phyloP scores from a whole-genome alignment of 23 tunicate genomes.

The Aplidium turbinatum region DNA sequence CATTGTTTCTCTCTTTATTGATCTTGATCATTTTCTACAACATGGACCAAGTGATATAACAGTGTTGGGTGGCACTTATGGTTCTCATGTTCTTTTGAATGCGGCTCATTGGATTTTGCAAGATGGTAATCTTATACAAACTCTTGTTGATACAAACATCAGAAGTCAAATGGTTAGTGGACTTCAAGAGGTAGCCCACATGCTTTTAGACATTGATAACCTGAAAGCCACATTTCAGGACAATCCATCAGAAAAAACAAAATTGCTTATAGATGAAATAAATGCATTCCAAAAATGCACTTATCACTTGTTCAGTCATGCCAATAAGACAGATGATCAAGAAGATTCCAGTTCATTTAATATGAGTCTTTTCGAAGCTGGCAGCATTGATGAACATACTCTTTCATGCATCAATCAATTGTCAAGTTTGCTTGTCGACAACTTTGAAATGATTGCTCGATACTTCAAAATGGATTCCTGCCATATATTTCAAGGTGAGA shows the following conservation, averaged over 20 bases:
- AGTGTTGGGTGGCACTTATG: slow-evolving; percentile 1
- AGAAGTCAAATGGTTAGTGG: not conserved
- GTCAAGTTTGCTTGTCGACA: too few relatives aligned
- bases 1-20: not conserved
- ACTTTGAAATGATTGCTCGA: too few relatives aligned
- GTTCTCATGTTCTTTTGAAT: slow-evolving; percentile 23
- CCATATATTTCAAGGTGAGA: too few relatives aligned
- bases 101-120: not conserved
- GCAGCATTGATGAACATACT: too few relatives aligned
- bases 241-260: not conserved
- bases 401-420: too few relatives aligned
- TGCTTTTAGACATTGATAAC: not conserved
- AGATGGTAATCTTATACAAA: not conserved
- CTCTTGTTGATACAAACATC: not conserved
- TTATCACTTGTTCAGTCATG: not conserved
- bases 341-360: not conserved
- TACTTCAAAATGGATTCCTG: too few relatives aligned
- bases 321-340: not conserved
- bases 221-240: too few relatives aligned
- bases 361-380: not conserved
- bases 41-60: not conserved
- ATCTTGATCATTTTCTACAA: slow-evolving; percentile 8
- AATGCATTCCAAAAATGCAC: not conserved
- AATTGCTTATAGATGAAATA: not conserved
- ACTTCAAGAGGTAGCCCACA: slow-evolving; percentile 16